A percentile compares a stretch with the other conserved stretches of the same genome.
phyloP scores from a whole-genome alignment of 1,140 invertebrate species.

The Megathymus violae region DNA sequence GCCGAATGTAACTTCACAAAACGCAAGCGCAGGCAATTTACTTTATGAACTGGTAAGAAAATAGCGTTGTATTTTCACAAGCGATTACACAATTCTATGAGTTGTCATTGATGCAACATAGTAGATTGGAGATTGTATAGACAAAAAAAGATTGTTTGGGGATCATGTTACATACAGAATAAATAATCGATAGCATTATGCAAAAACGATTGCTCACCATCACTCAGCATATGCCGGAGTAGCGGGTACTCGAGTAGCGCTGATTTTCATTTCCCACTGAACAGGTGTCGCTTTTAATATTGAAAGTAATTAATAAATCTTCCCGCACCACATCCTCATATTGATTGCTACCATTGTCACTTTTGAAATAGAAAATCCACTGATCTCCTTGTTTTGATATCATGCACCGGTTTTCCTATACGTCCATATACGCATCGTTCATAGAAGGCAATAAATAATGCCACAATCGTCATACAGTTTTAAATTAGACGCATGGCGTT shows the following conservation, averaged over 20 bases:
- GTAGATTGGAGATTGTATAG: not conserved
- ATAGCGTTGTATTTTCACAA: not conserved
- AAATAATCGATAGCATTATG: too few relatives aligned
- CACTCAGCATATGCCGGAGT: too few relatives aligned
- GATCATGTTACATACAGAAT: too few relatives aligned
- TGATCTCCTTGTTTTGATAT: not conserved
- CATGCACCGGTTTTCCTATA: not conserved
- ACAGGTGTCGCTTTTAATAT: too few relatives aligned
- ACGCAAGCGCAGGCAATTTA: not conserved
- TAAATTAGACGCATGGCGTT: conserved; percentile 33
- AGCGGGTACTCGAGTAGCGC: too few relatives aligned
- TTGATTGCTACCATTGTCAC: too few relatives aligned
- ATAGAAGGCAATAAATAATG: conserved; percentile 15
- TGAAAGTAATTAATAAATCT: too few relatives aligned
- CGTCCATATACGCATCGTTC: not conserved
- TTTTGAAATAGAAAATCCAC: not conserved
- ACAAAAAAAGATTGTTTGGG: not conserved
- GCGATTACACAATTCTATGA: not conserved
- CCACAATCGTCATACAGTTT: conserved; percentile 17
- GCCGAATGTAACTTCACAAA: not conserved
- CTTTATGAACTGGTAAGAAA: not conserved
- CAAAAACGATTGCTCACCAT: too few relatives aligned
- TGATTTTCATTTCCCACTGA: too few relatives aligned
- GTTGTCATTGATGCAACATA: not conserved
- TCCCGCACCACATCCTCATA: too few relatives aligned